These are phyloP conservation scores for Planococcus citri DNA, from an alignment of 1,140 invertebrate genomes.

Conservation along the genomic window DNA sequence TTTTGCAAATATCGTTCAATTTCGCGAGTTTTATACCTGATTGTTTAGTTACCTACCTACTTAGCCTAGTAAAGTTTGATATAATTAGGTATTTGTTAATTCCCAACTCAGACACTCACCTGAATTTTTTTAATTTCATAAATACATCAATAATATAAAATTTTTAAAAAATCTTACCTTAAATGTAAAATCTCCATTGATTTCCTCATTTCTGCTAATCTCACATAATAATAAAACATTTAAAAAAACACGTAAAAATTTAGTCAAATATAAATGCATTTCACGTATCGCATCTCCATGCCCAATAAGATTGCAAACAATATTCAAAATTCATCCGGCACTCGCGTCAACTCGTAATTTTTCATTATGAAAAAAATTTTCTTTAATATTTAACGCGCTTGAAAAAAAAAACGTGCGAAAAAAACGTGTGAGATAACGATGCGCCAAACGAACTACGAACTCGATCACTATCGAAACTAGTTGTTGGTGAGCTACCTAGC, in stretches of 20 bases:
- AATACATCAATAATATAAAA: not conserved
- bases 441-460: not conserved
- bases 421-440: not conserved
- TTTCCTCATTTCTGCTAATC: not conserved
- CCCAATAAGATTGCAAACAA: not conserved
- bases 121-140: too few relatives aligned
- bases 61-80: too few relatives aligned
- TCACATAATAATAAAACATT: not conserved
- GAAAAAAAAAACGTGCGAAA: not conserved
- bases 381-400: not conserved
- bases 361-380: not conserved
- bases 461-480: not conserved
- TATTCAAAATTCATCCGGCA: not conserved
- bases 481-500: not conserved
- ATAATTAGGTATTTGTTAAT: too few relatives aligned
- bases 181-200: not conserved
- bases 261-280: constrained; percentile 10
- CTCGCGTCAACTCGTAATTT: not conserved
- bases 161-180: not conserved
- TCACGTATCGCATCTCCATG: constrained; percentile 15
- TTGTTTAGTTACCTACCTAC: too few relatives aligned
- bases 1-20: too few relatives aligned
- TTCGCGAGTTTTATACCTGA: too few relatives aligned
- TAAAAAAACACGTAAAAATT: not conserved
- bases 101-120: too few relatives aligned